Evolutionary conservation across 2,888 invertebrate species (phyloP).

Genomic region (Parnassius smintheus): DNA sequence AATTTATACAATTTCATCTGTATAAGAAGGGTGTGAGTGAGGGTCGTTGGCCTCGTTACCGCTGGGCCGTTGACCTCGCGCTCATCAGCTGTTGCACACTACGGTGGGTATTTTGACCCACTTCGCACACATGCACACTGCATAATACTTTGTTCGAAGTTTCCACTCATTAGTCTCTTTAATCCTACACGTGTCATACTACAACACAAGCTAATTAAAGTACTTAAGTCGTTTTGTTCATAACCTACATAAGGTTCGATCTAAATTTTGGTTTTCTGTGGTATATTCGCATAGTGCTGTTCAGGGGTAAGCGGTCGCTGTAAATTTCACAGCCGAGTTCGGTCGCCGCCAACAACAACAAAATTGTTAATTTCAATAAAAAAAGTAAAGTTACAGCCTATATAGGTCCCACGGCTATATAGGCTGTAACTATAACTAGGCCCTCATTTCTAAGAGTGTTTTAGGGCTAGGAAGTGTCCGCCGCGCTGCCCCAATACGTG

Average conservation of each 20-base stretch:
- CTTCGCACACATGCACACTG: conserved; percentile 47
- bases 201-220: conserved; percentile 8
- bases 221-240: conserved; percentile 1
- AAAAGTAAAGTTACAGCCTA: no score
- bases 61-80: conserved; percentile 52
- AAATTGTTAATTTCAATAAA: no score
- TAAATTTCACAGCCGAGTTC: no score
- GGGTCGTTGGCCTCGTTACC: conserved; percentile 52
- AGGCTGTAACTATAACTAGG: no score
- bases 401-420: no score
- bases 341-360: no score
- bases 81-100: conserved; percentile 62
- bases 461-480: no score
- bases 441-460: no score
- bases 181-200: conserved; percentile 16
- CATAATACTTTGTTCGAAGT: conserved; percentile 11
- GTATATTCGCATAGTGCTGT: neutral
- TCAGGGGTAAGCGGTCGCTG: no score
- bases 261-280: neutral
- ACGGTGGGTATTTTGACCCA: conserved; percentile 52
- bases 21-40: conserved; percentile 17
- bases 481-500: no score
- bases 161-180: conserved; percentile 27
- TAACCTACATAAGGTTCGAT: conserved; percentile 1
- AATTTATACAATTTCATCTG: neutral